A percentile compares a stretch with the other conserved stretches of the same genome.
phyloP scores from a whole-genome alignment of 2,797 vertebrate genomes.

The Heliangelus exortis region DNA sequence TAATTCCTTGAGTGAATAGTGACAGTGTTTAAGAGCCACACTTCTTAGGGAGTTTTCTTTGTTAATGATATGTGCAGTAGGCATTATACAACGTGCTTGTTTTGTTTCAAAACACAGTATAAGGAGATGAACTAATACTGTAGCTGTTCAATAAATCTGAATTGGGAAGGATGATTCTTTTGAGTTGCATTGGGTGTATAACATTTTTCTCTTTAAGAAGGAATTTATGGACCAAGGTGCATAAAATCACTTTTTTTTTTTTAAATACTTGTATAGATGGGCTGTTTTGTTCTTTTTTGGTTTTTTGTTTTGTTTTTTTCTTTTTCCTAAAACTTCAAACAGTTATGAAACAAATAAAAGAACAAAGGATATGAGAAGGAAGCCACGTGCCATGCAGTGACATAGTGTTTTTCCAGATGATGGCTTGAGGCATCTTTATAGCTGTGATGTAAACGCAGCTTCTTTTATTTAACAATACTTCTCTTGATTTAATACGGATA shows the following conservation, averaged over 20 bases:
- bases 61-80: not conserved
- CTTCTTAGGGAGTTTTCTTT: not conserved
- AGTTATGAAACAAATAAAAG: conserved; percentile 34
- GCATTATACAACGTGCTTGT: not conserved
- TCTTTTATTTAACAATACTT: conserved; percentile 17
- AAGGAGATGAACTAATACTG: not conserved
- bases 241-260: not conserved
- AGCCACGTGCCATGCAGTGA: conserved; percentile 6
- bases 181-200: not conserved
- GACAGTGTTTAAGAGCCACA: not conserved
- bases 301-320: too few relatives aligned
- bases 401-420: conserved; percentile 43
- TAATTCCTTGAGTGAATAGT: conserved; percentile 11
- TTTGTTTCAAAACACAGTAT: not conserved
- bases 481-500: conserved; percentile 27
- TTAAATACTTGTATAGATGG: not conserved
- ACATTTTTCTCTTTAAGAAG: not conserved
- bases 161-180: not conserved
- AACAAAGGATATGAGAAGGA: conserved; percentile 42
- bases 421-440: conserved; percentile 40
- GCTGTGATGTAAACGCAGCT: not conserved
- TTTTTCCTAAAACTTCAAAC: not conserved
- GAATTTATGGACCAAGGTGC: not conserved
- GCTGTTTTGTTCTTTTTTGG: not conserved
- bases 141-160: not conserved